Conservation (phyloP, 2,797 vertebrate species). For the Protosalanx chinensis region DNA sequence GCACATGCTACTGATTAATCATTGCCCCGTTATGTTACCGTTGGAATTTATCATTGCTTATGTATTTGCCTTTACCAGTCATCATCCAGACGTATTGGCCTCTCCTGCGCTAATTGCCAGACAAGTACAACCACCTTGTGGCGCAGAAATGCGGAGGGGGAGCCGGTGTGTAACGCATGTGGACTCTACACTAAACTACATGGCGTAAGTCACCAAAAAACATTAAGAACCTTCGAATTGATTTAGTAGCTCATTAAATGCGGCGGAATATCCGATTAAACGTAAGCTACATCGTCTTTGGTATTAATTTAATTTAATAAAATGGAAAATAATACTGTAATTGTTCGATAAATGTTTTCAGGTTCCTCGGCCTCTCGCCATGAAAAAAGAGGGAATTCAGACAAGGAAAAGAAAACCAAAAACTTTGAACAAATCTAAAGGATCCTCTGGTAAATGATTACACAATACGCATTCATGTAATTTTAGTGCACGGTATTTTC, state of each 20-base stretch:
- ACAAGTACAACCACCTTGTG: constrained; percentile 96
- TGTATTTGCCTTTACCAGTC: constrained; percentile 70
- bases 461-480: not conserved
- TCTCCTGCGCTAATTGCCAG: constrained; percentile 97
- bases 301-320: not conserved
- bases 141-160: constrained; percentile 96
- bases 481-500: constrained; percentile 1
- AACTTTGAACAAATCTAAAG: constrained; percentile 92
- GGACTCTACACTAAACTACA: constrained; percentile 98
- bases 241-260: not conserved
- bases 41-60: constrained; percentile 1
- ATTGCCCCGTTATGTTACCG: constrained; percentile 13
- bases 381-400: constrained; percentile 99
- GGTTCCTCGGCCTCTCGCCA: constrained; percentile 96
- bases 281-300: too few species aligned
- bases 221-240: not conserved
- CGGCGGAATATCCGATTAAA: too few species aligned
- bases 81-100: constrained; percentile 90
- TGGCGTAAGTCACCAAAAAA: constrained; percentile 74
- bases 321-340: not conserved
- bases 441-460: constrained; percentile 79
- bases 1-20: not conserved
- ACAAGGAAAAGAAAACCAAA: constrained; percentile 98
- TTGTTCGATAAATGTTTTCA: constrained; percentile 43
- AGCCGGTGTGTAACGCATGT: constrained; percentile 97